These are phyloP conservation scores for Lathronympha strigana DNA, from an alignment of 2,888 invertebrate genomes.

Conservation along the genomic window DNA sequence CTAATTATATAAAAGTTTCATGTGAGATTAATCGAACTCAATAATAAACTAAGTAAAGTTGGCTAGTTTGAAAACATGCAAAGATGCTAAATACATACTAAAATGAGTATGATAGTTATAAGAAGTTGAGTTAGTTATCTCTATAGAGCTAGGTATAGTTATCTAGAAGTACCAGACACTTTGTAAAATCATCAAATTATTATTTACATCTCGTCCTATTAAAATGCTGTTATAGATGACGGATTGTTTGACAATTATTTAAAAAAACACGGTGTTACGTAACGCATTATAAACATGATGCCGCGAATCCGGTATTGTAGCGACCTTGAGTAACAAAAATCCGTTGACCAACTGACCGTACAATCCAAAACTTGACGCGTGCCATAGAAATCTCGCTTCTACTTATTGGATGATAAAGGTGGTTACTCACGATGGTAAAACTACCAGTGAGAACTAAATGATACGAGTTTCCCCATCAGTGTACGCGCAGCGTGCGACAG, in stretches of 20 bases:
- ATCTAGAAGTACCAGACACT: too few relatives aligned
- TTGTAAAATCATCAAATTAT: background rate
- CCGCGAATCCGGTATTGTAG: conserved; percentile 53
- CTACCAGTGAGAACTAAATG: conserved; percentile 46
- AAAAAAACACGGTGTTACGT: background rate
- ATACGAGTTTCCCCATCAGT: conserved; percentile 49
- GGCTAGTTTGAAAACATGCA: background rate
- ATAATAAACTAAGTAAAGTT: too few relatives aligned
- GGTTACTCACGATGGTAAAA: conserved; percentile 37
- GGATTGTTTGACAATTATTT: background rate
- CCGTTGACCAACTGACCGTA: conserved; percentile 63
- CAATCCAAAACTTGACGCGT: conserved; percentile 38
- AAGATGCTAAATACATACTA: background rate
- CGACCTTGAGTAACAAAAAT: conserved; percentile 66
- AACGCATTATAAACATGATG: conserved; percentile 32
- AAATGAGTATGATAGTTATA: too few relatives aligned
- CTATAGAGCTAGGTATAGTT: too few relatives aligned
- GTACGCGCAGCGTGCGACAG: conserved; percentile 59
- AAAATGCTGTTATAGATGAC: background rate
- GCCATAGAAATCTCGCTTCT: conserved; percentile 24
- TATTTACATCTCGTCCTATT: background rate
- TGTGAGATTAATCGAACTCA: too few relatives aligned
- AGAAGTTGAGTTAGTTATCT: too few relatives aligned
- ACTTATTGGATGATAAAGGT: conserved; percentile 25
- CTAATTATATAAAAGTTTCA: too few relatives aligned